Evolutionary conservation across 1,140 invertebrate genomes (phyloP), one percentile per base, ranked within the genome.

Genomic region (Atopsyche davidsoni): DNA sequence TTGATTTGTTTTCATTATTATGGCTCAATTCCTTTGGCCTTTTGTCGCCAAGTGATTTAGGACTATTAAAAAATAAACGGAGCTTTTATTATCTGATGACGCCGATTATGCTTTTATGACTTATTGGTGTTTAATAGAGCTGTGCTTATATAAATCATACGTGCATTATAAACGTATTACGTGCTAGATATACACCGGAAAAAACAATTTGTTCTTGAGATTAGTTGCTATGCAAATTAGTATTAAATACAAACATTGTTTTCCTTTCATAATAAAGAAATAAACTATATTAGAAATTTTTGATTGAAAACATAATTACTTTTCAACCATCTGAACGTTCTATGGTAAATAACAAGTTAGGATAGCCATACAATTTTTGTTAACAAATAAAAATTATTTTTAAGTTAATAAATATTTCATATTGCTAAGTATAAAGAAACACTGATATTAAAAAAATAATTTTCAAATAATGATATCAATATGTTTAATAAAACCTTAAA

Each of bases 1-100:
- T 18, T 51, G 42, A 55, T 55, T 55, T 51, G 36, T 43, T 55
- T 55, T 51, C n/a, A 48, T 52, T 51, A 51, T 57, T 57, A 57
- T 49, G 49, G 25, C 54, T 57, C 43, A 40, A 57, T 57, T 34
- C 18, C 11, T 1, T 14, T 4, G 42, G n/a, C 32, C 3, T 13
- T 34, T 13, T 11, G 16, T n/a, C n/a, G n/a, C n/a, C n/a, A n/a
- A n/a, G n/a, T n/a, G n/a, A n/a, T n/a, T n/a, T n/a, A n/a, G n/a
- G n/a, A n/a, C n/a, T n/a, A n/a, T n/a, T n/a, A n/a, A n/a, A n/a
- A n/a, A n/a, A n/a, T n/a, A n/a, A n/a, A n/a, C n/a, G n/a, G n/a
- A n/a, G n/a, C n/a, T n/a, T n/a, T n/a, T n/a, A n/a, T n/a, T n/a
- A n/a, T n/a, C n/a, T n/a, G n/a, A n/a, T n/a, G n/a, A n/a, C n/a